phyloP scores from a whole-genome alignment of 2,888 invertebrate genomes.

The Drosophila siamana region DNA sequence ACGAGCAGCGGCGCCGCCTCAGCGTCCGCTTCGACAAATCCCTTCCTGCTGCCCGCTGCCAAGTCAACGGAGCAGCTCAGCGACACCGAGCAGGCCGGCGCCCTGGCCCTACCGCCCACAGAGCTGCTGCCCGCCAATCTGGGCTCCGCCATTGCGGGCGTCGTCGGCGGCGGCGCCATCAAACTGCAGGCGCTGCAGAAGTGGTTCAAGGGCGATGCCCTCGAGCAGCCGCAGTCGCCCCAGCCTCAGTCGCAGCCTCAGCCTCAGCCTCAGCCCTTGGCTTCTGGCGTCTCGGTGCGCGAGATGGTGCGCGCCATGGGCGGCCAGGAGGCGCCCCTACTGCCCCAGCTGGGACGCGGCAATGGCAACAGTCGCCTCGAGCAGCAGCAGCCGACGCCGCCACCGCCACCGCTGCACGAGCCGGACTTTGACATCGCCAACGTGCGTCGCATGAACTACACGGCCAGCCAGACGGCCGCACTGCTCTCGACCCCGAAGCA shows the following conservation, averaged over 20 bases:
- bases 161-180: constrained; percentile 85
- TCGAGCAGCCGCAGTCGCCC: constrained; percentile 29
- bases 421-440: constrained; percentile 81
- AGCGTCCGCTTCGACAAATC: constrained; percentile 75
- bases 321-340: constrained; percentile 84
- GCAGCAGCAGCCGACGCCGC: constrained; percentile 36
- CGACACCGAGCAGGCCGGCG: constrained; percentile 46
- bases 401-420: constrained; percentile 77
- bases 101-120: constrained; percentile 39
- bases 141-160: constrained; percentile 85
- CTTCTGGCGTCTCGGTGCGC: constrained; percentile 87
- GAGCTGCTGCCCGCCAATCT: constrained; percentile 80
- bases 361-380: constrained; percentile 88
- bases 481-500: constrained; percentile 84
- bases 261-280: not conserved
- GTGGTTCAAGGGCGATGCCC: constrained; percentile 85
- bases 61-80: constrained; percentile 34
- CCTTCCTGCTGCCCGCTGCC: constrained; percentile 74
- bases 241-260: not conserved
- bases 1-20: constrained; percentile 30
- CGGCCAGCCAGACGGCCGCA: constrained; percentile 84
- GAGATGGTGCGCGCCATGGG: constrained; percentile 91
- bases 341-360: constrained; percentile 85
- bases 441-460: constrained; percentile 85
- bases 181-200: constrained; percentile 85